Evolutionary conservation across 1,140 invertebrate species (phyloP), one percentile per base, ranked within the genome.

Genomic region (Luehdorfia chinensis): DNA sequence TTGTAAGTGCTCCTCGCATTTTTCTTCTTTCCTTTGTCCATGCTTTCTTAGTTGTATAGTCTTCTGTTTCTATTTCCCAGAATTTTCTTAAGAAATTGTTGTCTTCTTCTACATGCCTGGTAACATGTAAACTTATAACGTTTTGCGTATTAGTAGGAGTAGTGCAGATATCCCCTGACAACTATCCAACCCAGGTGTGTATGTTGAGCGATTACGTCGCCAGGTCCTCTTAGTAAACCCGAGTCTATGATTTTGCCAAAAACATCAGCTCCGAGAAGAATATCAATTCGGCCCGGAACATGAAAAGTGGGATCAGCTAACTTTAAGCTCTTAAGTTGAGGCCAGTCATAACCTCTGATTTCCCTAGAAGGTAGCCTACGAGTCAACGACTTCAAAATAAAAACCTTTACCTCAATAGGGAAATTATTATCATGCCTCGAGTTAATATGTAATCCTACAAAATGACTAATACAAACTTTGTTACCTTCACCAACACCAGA

Each of bases 41-140:
- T 48, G 39, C 6, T 31, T 50, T 51, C 18, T 28, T 51, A 14
- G 19, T 54, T 30, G 21, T 52, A 13, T 55, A 49, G 37, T 23
- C 23, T 4, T 52, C 54, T 47, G 46, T 43, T 48, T 66, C 59
- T 33, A 60, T 32, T 50, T 65, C 58, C 62, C 62, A 61, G 25
- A 65, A 64, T 13, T 31, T 50, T 50, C 23, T 61, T 31, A 65
- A 47, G 36, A 55, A 34, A 33, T 59, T 31, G 33, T 59, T 55
- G 11, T 63, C 55, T 55, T 58, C 43, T 49, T 28, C 21, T 37
- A 53, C 30, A 16, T 46, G 49, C 27, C 45, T 46, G 30, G 46
- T 47, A 14, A 55, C 18, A 43, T 55, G 39, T 43, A 46, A 33
- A 30, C 28, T 49, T 12, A 33, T 47, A 14, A 55, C 15, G 33